phyloP scores from a whole-genome alignment of 2,113 vertebrate genomes.

The Peucedramus taeniatus region DNA sequence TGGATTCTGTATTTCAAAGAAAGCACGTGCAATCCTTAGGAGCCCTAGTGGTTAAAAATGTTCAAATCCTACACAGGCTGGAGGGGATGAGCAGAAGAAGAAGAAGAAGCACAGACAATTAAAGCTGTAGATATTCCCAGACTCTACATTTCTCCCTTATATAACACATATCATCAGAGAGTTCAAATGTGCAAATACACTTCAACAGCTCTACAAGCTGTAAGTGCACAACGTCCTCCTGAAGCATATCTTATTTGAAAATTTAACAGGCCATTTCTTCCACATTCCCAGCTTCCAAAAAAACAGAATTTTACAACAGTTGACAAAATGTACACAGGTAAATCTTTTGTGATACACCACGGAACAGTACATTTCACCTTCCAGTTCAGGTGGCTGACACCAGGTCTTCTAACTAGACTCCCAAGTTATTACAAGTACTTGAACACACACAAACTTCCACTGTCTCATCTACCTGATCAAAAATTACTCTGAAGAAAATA shows the following conservation, averaged over 20 bases:
- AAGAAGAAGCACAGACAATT: background rate
- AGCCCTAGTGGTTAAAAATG: background rate
- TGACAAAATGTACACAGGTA: background rate
- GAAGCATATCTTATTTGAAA: background rate
- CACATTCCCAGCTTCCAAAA: background rate
- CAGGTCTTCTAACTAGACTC: background rate
- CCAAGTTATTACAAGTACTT: background rate
- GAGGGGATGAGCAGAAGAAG: background rate
- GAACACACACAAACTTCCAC: background rate
- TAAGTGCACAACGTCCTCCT: background rate
- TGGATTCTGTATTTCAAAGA: background rate
- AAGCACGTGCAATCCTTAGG: background rate
- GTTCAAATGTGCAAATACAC: background rate
- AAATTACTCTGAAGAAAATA: conserved; percentile 38
- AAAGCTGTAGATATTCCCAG: background rate
- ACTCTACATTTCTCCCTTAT: background rate
- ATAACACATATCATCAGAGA: background rate
- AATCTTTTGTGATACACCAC: background rate
- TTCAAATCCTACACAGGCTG: background rate
- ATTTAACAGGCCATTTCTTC: background rate
- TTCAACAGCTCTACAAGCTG: background rate
- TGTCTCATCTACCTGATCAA: background rate
- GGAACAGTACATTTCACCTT: background rate
- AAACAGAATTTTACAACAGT: background rate
- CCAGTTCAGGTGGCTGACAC: background rate